phyloP scores from a whole-genome alignment of 2,113 vertebrate genomes.

The Verasper variegatus region DNA sequence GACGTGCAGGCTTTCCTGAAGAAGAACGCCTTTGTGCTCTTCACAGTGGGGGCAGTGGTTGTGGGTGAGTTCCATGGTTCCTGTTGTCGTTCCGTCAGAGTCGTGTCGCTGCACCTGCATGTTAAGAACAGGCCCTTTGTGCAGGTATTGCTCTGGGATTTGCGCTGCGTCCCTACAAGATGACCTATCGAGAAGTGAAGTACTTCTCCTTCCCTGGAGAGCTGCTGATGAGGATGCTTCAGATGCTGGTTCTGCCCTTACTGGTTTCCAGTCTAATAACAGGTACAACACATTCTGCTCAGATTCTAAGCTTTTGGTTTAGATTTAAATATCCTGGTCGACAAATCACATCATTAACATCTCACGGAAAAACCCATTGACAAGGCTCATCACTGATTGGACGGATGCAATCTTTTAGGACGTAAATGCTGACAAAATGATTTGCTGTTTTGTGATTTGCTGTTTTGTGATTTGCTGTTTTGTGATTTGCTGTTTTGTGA shows the following conservation, averaged over 20 bases:
- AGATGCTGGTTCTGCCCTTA: conserved; percentile 96
- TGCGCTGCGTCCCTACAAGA: conserved; percentile 88
- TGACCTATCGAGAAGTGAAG: conserved; percentile 93
- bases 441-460: too few relatives aligned
- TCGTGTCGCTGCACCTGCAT: not conserved
- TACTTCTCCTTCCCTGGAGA: conserved; percentile 98
- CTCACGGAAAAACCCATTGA: too few relatives aligned
- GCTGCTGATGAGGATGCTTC: conserved; percentile 96
- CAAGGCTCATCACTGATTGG: too few relatives aligned
- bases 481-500: too few relatives aligned
- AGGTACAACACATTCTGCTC: conserved; percentile 80
- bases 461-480: too few relatives aligned
- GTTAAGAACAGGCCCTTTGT: not conserved
- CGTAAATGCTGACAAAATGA: too few relatives aligned
- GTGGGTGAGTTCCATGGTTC: conserved; percentile 83
- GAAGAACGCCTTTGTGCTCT: conserved; percentile 95
- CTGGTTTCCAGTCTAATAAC: conserved; percentile 95
- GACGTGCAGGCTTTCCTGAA: conserved; percentile 91
- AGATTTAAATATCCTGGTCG: too few relatives aligned
- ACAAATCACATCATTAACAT: too few relatives aligned
- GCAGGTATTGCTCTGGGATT: conserved; percentile 93
- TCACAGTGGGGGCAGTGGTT: conserved; percentile 91
- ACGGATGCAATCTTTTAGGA: too few relatives aligned
- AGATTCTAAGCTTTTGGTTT: too few relatives aligned
- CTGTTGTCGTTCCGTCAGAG: not conserved